Evolutionary conservation across 2,888 invertebrate genomes (phyloP), one percentile per base, ranked within the genome.

Genomic region (Alloplasta piceator): DNA sequence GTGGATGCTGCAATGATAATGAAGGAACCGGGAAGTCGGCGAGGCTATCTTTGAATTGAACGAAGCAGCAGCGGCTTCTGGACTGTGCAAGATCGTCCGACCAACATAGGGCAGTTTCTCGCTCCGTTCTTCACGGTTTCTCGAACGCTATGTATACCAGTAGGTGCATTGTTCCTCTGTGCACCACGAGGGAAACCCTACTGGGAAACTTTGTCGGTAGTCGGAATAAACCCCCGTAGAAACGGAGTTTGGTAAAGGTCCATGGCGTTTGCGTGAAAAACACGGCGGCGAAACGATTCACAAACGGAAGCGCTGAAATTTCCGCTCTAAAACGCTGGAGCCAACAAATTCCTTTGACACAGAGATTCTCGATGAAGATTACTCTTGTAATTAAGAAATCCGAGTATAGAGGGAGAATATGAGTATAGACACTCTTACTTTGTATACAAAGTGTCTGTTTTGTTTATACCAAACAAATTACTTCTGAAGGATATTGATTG

Each of bases 131-230:
- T 80, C 75, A 66, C 52, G 39, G 64, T 70, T 66, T 71, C 60
- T 74, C 43, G 48, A 64, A 50, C 63, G 66, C 10, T 39, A 56
- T 16, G 52, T 6, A 52, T 14, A 52, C 60, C 14, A 7, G 7
- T 26, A 6, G 36, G 9, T 52, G 75, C 70, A 80, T 80, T 75
- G 79, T 79, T 64, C 74, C 10, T 14, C 38, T 14, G 41, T 60
- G 38, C 64, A 26, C 63, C 14, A 36, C 16, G 16, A 36, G 64
- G 52, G 26, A 75, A 56, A 66, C 64, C 46, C 64, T 46, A 52
- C 14, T 43, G 75, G 38, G 9, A 75, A 80, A 75, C 66, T 80
- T 79, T 75, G 60, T 41, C 64, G 43, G n/a, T 38, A 7, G 41
- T 64, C 56, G 52, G 16, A 16, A 41, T 52, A 39, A 52, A 7